These are phyloP conservation scores for Neopipo cinnamomea DNA, from an alignment of 2,113 vertebrate genomes.

Conservation along the genomic window DNA sequence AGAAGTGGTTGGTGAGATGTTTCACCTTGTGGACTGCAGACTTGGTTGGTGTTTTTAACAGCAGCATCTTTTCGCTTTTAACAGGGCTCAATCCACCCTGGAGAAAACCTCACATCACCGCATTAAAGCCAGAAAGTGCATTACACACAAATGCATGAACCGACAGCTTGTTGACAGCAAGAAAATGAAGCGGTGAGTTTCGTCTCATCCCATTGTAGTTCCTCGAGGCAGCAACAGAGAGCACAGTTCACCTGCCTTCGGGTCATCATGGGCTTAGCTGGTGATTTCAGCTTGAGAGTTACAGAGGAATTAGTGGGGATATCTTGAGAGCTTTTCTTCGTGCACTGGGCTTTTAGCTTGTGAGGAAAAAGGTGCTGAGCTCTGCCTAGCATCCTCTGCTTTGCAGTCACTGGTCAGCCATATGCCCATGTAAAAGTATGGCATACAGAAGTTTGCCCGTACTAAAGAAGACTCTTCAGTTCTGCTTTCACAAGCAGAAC, in stretches of 20 bases:
- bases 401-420: rapidly evolving
- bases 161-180: slow-evolving; percentile 43
- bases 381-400: not conserved
- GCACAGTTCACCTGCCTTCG: not conserved
- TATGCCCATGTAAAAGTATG: not conserved
- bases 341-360: not conserved
- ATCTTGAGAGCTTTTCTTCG: not conserved
- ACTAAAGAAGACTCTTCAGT: not conserved
- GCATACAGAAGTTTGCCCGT: not conserved
- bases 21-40: not conserved
- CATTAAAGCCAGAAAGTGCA: slow-evolving; percentile 57
- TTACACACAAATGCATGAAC: slow-evolving; percentile 44
- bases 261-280: not conserved
- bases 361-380: not conserved
- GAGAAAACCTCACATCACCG: slow-evolving; percentile 33
- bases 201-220: not conserved
- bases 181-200: slow-evolving; percentile 74
- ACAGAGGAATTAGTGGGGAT: not conserved
- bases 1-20: slow-evolving; percentile 9
- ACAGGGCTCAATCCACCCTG: slow-evolving; percentile 69
- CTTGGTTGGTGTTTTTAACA: not conserved
- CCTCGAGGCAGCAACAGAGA: not conserved
- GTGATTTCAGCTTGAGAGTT: not conserved
- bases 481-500: not conserved
- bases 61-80: not conserved